Evolutionary conservation across 2,113 vertebrate genomes (phyloP).

Genomic region (Tragelaphus buxtoni): DNA sequence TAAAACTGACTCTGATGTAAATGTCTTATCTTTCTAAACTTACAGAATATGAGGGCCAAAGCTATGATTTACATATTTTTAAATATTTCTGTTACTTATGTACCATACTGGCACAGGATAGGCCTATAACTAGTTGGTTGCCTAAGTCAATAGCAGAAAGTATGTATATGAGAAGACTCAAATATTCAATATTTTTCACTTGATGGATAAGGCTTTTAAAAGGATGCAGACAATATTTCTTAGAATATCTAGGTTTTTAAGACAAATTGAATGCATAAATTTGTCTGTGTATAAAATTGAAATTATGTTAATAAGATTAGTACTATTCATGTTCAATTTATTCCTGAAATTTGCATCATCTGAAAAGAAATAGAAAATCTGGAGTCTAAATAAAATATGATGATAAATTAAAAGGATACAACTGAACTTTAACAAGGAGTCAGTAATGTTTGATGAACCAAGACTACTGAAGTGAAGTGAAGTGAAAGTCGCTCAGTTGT

Average conservation of each 20-base stretch:
- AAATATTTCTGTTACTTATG: background rate
- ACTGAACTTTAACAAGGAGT: background rate
- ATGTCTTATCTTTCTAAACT: background rate
- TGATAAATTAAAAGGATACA: background rate
- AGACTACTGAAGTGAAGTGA: background rate
- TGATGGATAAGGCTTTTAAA: background rate
- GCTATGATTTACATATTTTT: background rate
- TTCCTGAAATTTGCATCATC: background rate
- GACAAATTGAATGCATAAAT: background rate
- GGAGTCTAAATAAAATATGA: background rate
- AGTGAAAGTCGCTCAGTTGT: background rate
- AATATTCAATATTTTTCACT: background rate
- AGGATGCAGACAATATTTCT: background rate
- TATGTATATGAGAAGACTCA: background rate
- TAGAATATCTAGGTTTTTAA: background rate
- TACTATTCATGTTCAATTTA: background rate
- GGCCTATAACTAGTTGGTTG: background rate
- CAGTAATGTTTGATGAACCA: background rate
- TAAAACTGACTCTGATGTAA: background rate
- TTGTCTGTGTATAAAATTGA: background rate
- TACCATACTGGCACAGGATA: background rate
- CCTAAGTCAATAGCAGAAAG: background rate
- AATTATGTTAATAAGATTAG: constrained; percentile 20
- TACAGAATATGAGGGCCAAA: background rate
- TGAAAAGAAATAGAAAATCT: constrained; percentile 4